phyloP scores from a whole-genome alignment of 35 echinoderm and acorn worm genomes.

The Patiria miniata region DNA sequence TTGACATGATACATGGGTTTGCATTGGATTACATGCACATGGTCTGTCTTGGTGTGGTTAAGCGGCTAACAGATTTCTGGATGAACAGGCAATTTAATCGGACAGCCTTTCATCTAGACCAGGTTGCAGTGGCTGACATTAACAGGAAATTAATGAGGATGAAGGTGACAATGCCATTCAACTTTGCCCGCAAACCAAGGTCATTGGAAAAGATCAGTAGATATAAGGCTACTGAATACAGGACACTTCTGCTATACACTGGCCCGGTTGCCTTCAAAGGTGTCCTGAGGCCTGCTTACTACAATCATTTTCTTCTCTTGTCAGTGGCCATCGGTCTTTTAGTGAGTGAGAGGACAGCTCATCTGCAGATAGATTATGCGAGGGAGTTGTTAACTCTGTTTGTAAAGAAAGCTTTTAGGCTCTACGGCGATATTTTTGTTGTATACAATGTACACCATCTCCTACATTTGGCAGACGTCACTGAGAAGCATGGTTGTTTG shows the following conservation, averaged over 20 bases:
- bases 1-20: constrained; percentile 1
- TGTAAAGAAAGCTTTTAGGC: no score
- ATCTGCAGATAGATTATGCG: no score
- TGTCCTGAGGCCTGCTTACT: no score
- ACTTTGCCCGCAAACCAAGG: not conserved
- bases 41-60: no score
- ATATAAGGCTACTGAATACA: constrained; percentile 1
- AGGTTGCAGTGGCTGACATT: not conserved
- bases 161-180: not conserved
- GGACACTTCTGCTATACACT: not conserved
- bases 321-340: no score
- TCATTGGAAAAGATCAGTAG: not conserved
- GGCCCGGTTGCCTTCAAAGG: not conserved
- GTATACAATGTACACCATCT: constrained; percentile 1
- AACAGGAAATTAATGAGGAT: constrained; percentile 1
- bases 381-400: no score
- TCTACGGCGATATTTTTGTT: no score
- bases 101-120: no score
- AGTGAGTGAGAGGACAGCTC: no score
- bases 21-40: not conserved
- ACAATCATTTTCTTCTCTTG: no score
- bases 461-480: not conserved
- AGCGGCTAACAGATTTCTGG: no score
- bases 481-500: not conserved
- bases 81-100: no score